Percentiles rank a stretch among this genome's conserved stretches.
phyloP scores from a whole-genome alignment of 1,140 invertebrate genomes.

The Drosophila hydei region DNA sequence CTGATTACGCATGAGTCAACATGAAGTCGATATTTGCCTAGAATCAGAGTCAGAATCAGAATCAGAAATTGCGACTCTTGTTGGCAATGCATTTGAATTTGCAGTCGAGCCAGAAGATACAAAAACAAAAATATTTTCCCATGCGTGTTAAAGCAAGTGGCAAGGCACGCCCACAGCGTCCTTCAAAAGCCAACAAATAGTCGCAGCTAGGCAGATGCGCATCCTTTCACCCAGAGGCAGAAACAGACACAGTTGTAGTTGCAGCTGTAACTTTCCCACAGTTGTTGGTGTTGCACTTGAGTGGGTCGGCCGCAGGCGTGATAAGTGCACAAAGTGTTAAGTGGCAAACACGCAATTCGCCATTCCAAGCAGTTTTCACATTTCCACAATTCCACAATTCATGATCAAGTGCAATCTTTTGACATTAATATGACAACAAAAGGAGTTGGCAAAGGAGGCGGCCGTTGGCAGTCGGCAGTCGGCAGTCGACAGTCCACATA shows the following conservation, averaged over 20 bases:
- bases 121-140: conserved; percentile 29
- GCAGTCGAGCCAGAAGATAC: conserved; percentile 18
- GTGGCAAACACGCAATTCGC: conserved; percentile 69
- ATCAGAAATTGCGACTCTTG: conserved; percentile 8
- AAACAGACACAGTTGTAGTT: no score
- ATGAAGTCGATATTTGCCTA: conserved; percentile 29
- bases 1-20: conserved; percentile 28
- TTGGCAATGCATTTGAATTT: conserved; percentile 33
- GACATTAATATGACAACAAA: conserved; percentile 80
- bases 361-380: conserved; percentile 20
- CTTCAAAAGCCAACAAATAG: no score
- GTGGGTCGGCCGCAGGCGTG: conserved; percentile 22
- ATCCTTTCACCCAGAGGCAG: conserved; percentile 50
- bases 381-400: conserved; percentile 57
- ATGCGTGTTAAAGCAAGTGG: conserved; percentile 33
- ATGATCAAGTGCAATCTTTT: conserved; percentile 82
- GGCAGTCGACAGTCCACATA: conserved; percentile 6
- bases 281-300: conserved; percentile 28
- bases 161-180: conserved; percentile 27
- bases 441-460: conserved; percentile 43
- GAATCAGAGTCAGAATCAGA: conserved; percentile 9
- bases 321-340: conserved; percentile 49
- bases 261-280: conserved; percentile 50
- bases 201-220: neutral
- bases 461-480: neutral